Percentiles rank a stretch among this genome's conserved stretches.
Evolutionary conservation across 2,888 invertebrate genomes (phyloP).

Genomic region (Brachyptera putata): DNA sequence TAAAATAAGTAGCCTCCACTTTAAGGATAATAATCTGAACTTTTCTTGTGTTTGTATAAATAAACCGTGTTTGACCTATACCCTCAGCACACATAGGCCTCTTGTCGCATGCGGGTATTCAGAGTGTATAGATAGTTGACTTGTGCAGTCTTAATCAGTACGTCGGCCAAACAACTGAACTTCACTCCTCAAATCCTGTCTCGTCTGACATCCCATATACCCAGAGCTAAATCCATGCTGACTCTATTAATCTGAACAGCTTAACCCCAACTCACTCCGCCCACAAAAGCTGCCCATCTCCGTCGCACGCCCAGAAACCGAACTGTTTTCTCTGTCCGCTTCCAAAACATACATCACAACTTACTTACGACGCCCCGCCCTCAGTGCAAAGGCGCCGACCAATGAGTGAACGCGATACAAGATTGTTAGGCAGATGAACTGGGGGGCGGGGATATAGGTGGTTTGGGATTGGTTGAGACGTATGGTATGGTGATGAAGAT

Average conservation of each 20-base stretch:
- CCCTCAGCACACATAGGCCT: no score
- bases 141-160: not conserved
- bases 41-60: no score
- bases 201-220: not conserved
- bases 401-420: not conserved
- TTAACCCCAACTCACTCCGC: constrained; percentile 28
- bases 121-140: no score
- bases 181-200: not conserved
- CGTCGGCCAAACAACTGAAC: no score
- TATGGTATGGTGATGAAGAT: constrained; percentile 3
- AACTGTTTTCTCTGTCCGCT: not conserved
- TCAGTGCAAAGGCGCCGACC: no score
- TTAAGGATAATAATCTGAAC: no score
- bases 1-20: no score
- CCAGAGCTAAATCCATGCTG: constrained; percentile 1
- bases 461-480: not conserved
- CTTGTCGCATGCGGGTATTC: no score
- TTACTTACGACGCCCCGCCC: no score
- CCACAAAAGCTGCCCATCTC: constrained; percentile 8
- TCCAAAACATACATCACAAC: not conserved
- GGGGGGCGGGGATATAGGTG: not conserved
- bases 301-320: not conserved
- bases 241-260: constrained; percentile 25
- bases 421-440: not conserved
- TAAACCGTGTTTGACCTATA: no score